Conservation (phyloP, 2,797 vertebrate genomes). For the Enteromius thamalakanensis region DNA sequence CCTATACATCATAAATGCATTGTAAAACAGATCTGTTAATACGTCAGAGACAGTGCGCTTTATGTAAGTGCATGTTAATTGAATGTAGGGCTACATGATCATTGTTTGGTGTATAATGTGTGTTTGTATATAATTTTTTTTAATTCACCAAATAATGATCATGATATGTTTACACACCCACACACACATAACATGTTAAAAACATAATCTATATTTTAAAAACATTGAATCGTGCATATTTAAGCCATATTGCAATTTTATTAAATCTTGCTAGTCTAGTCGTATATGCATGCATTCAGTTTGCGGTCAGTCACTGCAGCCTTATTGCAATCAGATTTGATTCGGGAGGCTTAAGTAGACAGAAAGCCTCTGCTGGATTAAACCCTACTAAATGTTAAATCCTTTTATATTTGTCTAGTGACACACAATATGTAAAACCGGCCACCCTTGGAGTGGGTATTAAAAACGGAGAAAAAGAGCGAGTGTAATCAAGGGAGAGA, state of each 20-base stretch:
- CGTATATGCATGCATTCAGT: constrained; percentile 56
- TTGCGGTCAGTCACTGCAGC: constrained; percentile 70
- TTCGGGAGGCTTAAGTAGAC: constrained; percentile 76
- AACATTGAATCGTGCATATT: background rate
- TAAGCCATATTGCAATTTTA: background rate
- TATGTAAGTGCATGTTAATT: background rate
- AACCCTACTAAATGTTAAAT: constrained; percentile 82
- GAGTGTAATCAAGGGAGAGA: constrained; percentile 39
- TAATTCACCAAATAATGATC: no score
- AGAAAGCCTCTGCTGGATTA: constrained; percentile 80
- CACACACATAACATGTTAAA: no score
- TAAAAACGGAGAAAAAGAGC: constrained; percentile 58
- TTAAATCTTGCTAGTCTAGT: background rate
- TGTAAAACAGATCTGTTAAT: constrained; percentile 58
- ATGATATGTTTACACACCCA: no score
- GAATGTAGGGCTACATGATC: background rate
- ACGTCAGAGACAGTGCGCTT: background rate
- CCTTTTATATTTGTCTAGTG: constrained; percentile 81
- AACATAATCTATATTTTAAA: background rate
- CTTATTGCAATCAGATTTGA: constrained; percentile 81
- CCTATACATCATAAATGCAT: constrained; percentile 53
- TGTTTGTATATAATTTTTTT: no score
- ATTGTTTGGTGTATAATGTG: no score
- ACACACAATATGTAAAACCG: constrained; percentile 84
- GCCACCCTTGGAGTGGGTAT: constrained; percentile 79